Conservation (phyloP, 2,113 vertebrate species). For the Cyprinodon tularosa region DNA sequence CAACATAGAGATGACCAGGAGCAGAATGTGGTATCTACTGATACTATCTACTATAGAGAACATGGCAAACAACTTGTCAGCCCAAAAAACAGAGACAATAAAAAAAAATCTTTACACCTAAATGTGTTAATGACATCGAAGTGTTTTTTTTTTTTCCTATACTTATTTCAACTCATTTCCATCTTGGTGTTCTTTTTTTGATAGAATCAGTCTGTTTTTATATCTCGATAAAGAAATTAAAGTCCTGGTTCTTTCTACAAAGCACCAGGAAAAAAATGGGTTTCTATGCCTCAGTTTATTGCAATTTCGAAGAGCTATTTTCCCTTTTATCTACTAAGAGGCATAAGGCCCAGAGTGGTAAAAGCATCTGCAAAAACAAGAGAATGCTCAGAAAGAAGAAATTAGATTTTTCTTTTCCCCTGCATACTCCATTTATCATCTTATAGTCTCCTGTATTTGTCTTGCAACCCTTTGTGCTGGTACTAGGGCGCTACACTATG, state of each 20-base stretch:
- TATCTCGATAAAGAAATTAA: background rate
- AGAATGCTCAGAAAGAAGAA: background rate
- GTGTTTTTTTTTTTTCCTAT: background rate
- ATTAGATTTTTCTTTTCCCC: background rate
- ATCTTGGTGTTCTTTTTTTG: background rate
- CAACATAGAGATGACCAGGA: too few relatives aligned
- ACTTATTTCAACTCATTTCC: background rate
- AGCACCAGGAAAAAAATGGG: background rate
- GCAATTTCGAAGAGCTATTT: background rate
- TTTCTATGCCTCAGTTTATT: background rate
- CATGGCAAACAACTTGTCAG: too few relatives aligned
- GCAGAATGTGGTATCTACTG: too few relatives aligned
- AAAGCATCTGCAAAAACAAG: background rate
- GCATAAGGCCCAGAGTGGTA: background rate
- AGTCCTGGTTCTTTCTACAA: background rate
- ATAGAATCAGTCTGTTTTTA: background rate
- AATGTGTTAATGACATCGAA: background rate
- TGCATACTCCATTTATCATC: background rate
- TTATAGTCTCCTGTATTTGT: conserved; percentile 11
- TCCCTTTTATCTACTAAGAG: background rate
- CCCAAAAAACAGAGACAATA: too few relatives aligned
- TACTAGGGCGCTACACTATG: background rate
- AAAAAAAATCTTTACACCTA: background rate
- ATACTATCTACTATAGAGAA: too few relatives aligned
- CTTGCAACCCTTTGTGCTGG: background rate